Evolutionary conservation across 2,888 invertebrate species (phyloP), one percentile per base, ranked within the genome.

Genomic region (Tachina lurida): DNA sequence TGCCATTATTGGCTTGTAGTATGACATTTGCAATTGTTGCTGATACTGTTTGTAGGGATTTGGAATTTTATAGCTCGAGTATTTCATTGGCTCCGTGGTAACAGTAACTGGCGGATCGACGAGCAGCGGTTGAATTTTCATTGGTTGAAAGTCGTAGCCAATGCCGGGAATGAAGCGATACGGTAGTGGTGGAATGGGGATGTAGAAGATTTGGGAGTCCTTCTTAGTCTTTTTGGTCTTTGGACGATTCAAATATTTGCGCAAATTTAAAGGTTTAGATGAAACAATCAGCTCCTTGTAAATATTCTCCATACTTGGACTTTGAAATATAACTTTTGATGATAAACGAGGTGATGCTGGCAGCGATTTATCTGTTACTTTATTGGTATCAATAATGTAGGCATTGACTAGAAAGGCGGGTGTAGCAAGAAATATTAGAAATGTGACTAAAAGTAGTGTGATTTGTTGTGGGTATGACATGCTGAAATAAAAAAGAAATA

Each of bases 131-230:
- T 90, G 90, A 60, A 92, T 92, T 84, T 90, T 90, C 2, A 96
- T 95, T 0, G 97, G 96, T 88, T 96, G 96, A 0, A 97, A 97
- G 22, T 97, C 95, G 92, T 97, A 97, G 0, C 97, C 97, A 54
- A 97, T 92, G 2, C 97, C 97, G 0, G 97, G 97, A 3, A 97
- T 96, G 91, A 95, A 97, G 94, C 96, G 96, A 93, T 97, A 97
- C 0, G 97, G 97, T 56, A 96, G 95, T 4, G 97, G 96, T 0
- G 97, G 97, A 84, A 97, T 93, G 87, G 96, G 94, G 84, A 97
- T 97, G 93, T 97, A 97, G 92, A 96, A 97, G 88, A 97, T 96
- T 52, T 97, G 96, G 0, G 97, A 97, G 90, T 97, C 96, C 88
- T 95, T 92, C 84, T 90, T 89, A 62, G 90, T 89, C 87, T 91